These are phyloP conservation scores for Gallinago solitaria DNA, from an alignment of 2,797 vertebrate species.

Conservation along the genomic window DNA sequence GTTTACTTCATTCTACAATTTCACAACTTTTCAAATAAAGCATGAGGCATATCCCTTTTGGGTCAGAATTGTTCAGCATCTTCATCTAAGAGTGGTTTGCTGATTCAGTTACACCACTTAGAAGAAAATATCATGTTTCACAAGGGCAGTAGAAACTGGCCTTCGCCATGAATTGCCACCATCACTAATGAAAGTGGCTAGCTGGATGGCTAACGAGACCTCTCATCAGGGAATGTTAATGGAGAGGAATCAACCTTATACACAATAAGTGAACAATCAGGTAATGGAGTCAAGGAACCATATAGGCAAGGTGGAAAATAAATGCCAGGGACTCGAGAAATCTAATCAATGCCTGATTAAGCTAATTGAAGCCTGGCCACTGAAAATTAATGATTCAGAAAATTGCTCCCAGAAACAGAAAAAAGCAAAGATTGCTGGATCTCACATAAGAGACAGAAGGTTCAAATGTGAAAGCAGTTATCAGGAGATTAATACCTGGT, in stretches of 20 bases:
- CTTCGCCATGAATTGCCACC: slow-evolving; percentile 7
- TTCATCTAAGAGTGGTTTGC: not conserved
- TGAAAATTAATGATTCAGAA: slow-evolving; percentile 75
- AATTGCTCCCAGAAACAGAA: slow-evolving; percentile 67
- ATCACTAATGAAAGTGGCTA: slow-evolving; percentile 62
- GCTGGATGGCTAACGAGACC: slow-evolving; percentile 52
- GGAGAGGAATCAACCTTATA: slow-evolving; percentile 62
- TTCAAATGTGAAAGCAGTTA: slow-evolving; percentile 67
- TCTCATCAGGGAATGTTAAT: slow-evolving; percentile 64
- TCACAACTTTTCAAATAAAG: not conserved
- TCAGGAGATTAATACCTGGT: slow-evolving; percentile 58
- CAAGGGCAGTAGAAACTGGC: slow-evolving; percentile 11
- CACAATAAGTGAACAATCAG: slow-evolving; percentile 60
- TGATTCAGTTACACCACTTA: not conserved
- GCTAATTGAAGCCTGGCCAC: slow-evolving; percentile 71
- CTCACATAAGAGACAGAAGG: slow-evolving; percentile 50
- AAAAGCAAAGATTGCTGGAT: slow-evolving; percentile 56
- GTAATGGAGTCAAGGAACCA: slow-evolving; percentile 69
- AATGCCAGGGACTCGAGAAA: slow-evolving; percentile 68
- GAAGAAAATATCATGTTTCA: not conserved
- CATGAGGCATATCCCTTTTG: not conserved
- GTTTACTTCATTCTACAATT: not conserved
- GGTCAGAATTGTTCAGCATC: not conserved
- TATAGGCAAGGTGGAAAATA: slow-evolving; percentile 73
- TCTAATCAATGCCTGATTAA: slow-evolving; percentile 74